Conservation (phyloP, 2,888 invertebrate species). For the Epinotia demarniana region DNA sequence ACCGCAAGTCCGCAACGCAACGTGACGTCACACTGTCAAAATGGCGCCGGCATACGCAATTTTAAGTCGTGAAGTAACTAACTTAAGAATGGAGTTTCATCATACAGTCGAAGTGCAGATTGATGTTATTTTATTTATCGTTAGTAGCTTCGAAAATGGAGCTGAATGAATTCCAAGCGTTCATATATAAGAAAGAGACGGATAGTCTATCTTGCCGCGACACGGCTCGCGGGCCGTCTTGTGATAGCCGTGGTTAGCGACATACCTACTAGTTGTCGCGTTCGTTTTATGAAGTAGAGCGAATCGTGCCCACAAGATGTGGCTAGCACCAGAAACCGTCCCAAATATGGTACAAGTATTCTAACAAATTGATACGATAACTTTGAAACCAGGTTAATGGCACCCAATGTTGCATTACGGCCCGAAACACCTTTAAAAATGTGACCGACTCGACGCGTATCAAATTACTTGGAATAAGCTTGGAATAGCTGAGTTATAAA, state of each 20-base stretch:
- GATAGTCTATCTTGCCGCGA: too few species aligned
- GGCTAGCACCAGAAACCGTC: neutral
- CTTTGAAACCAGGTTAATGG: slow-evolving; percentile 5
- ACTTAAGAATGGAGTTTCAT: too few species aligned
- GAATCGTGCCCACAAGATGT: neutral
- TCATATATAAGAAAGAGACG: too few species aligned
- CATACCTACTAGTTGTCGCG: too few species aligned
- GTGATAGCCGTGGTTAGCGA: too few species aligned
- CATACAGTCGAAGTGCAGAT: too few species aligned
- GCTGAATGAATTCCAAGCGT: too few species aligned
- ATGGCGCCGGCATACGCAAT: neutral
- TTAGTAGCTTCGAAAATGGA: too few species aligned
- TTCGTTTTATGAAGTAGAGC: neutral
- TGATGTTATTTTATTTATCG: too few species aligned
- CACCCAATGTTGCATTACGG: slow-evolving; percentile 8
- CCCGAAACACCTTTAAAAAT: neutral
- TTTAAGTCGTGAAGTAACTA: neutral
- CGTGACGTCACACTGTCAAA: neutral
- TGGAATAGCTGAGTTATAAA: neutral
- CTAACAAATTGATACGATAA: slow-evolving; percentile 4
- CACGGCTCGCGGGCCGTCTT: too few species aligned
- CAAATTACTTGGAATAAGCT: slow-evolving; percentile 1
- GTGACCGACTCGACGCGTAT: neutral
- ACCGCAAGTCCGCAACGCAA: too few species aligned
- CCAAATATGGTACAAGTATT: neutral